phyloP scores from a whole-genome alignment of 2,113 vertebrate species.

The Tragelaphus strepsiceros region DNA sequence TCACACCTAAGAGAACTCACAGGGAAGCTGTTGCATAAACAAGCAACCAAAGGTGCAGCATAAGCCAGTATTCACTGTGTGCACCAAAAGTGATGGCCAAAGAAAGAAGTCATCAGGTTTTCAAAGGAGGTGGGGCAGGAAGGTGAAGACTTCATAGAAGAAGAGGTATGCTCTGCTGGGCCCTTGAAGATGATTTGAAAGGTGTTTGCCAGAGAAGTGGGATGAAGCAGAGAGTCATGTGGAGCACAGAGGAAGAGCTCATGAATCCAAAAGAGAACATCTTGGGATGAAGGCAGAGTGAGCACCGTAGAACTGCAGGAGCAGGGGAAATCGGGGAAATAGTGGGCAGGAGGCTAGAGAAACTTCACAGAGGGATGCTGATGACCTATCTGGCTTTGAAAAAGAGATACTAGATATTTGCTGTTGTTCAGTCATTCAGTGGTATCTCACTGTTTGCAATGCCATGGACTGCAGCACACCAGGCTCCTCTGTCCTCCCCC shows the following conservation, averaged over 20 bases:
- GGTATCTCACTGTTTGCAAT: not conserved
- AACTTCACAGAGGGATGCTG: not conserved
- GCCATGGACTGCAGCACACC: not conserved
- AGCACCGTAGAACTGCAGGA: not conserved
- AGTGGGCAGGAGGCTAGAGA: not conserved
- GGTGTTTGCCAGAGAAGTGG: not conserved
- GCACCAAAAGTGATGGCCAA: not conserved
- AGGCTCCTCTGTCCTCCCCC: not conserved
- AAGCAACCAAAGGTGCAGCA: not conserved
- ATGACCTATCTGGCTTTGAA: not conserved
- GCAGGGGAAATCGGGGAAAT: not conserved
- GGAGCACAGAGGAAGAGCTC: not conserved
- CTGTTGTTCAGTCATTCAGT: not conserved
- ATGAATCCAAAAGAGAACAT: not conserved
- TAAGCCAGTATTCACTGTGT: accelerated
- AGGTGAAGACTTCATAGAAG: not conserved
- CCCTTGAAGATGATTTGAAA: not conserved
- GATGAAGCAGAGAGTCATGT: not conserved
- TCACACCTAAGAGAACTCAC: not conserved
- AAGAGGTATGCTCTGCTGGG: not conserved
- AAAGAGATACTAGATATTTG: not conserved
- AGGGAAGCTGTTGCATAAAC: too few relatives aligned
- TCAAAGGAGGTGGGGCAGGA: not conserved
- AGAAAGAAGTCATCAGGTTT: not conserved
- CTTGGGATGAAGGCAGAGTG: not conserved